Conservation (phyloP, 2,113 vertebrate genomes). For the Erpornis zantholeuca region DNA sequence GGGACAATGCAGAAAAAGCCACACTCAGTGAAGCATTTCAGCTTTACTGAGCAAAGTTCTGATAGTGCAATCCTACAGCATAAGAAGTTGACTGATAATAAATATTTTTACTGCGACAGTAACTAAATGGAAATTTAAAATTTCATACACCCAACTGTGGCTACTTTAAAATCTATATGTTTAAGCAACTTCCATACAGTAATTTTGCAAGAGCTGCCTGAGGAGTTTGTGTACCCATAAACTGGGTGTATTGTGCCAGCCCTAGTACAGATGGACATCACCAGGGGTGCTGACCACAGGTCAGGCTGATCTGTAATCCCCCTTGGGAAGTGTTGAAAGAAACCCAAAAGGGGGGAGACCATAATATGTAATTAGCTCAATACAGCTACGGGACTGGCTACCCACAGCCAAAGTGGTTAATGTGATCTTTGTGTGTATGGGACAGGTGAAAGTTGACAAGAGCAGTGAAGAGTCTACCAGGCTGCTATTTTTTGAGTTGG, state of each 20-base stretch:
- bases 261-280: background rate
- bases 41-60: background rate
- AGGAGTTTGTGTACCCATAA: background rate
- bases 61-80: accelerated
- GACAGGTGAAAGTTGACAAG: background rate
- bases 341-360: background rate
- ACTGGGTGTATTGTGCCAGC: background rate
- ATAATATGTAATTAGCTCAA: background rate
- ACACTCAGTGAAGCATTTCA: background rate
- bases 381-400: background rate
- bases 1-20: background rate
- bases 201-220: background rate
- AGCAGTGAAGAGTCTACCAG: background rate
- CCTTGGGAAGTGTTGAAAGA: background rate
- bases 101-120: background rate
- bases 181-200: background rate
- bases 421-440: background rate
- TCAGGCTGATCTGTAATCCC: background rate
- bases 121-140: background rate
- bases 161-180: background rate
- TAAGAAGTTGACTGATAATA: background rate
- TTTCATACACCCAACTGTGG: background rate
- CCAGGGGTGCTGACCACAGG: background rate
- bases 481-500: background rate
- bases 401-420: background rate